A percentile compares a stretch with the other conserved stretches of the same genome.
Conservation (phyloP, 2,797 vertebrate species). For the Masticophis lateralis region DNA sequence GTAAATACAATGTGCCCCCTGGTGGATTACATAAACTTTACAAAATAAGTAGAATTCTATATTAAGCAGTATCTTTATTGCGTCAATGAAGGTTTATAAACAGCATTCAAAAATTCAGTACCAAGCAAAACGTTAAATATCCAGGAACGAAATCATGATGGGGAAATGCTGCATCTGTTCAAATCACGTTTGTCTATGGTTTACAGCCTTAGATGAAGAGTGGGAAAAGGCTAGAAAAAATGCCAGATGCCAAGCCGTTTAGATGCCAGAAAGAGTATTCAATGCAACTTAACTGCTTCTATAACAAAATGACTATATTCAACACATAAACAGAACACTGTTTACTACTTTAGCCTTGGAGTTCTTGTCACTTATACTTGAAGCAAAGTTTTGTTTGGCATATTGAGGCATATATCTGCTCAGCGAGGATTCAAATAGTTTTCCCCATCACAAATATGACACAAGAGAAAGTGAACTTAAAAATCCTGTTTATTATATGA, state of each 20-base stretch:
- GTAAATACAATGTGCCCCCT: constrained; percentile 63
- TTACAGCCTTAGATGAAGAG: not conserved
- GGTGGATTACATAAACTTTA: constrained; percentile 48
- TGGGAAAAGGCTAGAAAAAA: not conserved
- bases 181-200: not conserved
- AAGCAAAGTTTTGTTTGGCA: not conserved
- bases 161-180: not conserved
- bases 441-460: not conserved
- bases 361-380: not conserved
- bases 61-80: not conserved
- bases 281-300: not conserved
- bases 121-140: not conserved
- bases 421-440: not conserved
- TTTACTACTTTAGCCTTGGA: not conserved
- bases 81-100: not conserved
- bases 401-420: not conserved
- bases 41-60: constrained; percentile 3
- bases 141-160: not conserved
- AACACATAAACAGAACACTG: not conserved
- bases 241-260: not conserved
- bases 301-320: not conserved
- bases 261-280: not conserved
- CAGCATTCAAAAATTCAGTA: not conserved
- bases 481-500: not conserved
- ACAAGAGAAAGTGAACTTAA: not conserved